Evolutionary conservation across 2,888 invertebrate species (phyloP).

Genomic region (Augochlorella aurata): DNA sequence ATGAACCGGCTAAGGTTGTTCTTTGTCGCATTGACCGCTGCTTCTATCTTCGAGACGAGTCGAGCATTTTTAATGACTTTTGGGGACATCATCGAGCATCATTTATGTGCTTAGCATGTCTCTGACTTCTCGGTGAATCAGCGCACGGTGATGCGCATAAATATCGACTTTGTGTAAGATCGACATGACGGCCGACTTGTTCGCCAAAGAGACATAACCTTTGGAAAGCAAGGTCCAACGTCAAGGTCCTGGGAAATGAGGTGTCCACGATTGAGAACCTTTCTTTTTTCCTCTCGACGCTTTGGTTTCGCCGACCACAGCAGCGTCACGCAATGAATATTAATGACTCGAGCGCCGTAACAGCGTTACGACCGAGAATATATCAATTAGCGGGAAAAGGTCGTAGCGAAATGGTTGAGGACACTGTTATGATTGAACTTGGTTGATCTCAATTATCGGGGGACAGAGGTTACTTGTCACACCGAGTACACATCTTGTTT

Average conservation of each 20-base stretch:
- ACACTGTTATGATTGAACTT: conserved; percentile 19
- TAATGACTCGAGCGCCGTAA: not conserved
- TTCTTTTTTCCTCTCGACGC: not conserved
- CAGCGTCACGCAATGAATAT: not conserved
- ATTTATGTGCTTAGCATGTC: conserved; percentile 22
- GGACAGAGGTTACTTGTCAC: conserved; percentile 21
- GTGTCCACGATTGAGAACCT: not conserved
- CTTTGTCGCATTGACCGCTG: conserved; percentile 37
- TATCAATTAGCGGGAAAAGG: not conserved
- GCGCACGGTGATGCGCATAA: conserved; percentile 27
- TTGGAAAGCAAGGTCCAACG: not conserved
- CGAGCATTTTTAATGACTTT: conserved; percentile 56
- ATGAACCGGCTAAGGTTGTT: conserved; percentile 19
- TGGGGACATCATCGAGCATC: not conserved
- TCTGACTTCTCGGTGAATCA: conserved; percentile 61
- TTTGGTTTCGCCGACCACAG: not conserved
- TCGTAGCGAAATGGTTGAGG: not conserved
- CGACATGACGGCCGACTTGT: not conserved
- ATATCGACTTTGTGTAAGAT: conserved; percentile 34
- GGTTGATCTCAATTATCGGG: conserved; percentile 25
- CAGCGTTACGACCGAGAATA: too few relatives aligned
- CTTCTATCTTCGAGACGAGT: conserved; percentile 41
- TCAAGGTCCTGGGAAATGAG: conserved; percentile 5
- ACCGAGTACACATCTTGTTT: conserved; percentile 22
- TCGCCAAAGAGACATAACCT: not conserved